phyloP scores from a whole-genome alignment of 2,797 vertebrate species.

The Amazona finschi region DNA sequence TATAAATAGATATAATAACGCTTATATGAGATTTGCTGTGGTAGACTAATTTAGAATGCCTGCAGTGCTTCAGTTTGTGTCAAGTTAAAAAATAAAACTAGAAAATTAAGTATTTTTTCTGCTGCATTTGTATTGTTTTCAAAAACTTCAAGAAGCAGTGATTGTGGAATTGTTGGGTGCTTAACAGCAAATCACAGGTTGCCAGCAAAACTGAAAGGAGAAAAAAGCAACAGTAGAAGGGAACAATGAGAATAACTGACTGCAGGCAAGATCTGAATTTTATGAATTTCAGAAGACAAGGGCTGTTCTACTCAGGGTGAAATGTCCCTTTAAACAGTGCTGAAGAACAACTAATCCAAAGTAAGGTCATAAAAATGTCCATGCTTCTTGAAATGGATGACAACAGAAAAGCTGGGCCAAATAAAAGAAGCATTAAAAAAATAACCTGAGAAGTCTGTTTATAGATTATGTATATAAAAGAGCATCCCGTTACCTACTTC shows the following conservation, averaged over 20 bases:
- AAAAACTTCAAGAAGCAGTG: not conserved
- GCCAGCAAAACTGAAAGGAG: conserved; percentile 8
- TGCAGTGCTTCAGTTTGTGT: not conserved
- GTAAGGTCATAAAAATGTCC: conserved; percentile 15
- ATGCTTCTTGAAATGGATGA: not conserved
- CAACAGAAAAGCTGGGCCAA: not conserved
- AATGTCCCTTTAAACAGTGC: conserved; percentile 13
- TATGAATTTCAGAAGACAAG: conserved; percentile 23
- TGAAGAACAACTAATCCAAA: not conserved
- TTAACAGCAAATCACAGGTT: not conserved
- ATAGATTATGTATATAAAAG: not conserved
- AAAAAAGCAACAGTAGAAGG: not conserved
- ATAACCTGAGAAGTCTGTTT: not conserved
- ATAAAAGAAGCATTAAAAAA: not conserved
- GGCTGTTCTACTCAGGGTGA: conserved; percentile 22
- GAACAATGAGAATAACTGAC: not conserved
- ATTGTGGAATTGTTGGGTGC: not conserved
- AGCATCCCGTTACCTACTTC: not conserved
- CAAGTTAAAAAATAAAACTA: not conserved
- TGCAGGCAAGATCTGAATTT: conserved; percentile 32
- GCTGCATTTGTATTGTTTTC: not conserved
- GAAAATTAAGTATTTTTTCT: not conserved
- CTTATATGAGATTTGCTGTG: not conserved
- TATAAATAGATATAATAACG: not conserved
- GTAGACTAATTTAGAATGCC: not conserved